Evolutionary conservation across 1,140 invertebrate species (phyloP).

Genomic region (Bombus ignitus): DNA sequence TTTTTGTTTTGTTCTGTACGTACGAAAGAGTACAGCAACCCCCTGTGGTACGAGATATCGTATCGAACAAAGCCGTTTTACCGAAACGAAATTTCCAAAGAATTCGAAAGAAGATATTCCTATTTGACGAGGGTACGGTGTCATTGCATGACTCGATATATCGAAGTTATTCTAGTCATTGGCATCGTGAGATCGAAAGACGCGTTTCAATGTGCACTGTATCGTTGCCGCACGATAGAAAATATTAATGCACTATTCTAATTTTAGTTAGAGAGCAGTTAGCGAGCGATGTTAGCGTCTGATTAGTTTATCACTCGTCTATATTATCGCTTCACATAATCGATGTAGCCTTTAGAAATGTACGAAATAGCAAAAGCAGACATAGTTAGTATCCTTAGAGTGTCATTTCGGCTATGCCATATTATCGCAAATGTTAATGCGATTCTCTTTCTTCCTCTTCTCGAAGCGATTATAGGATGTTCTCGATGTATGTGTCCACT

Average conservation of each 20-base stretch:
- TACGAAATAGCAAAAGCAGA: slow-evolving; percentile 15
- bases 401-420: slow-evolving; percentile 8
- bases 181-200: background rate
- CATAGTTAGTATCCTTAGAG: background rate
- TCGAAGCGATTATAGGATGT: slow-evolving; percentile 30
- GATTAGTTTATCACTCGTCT: slow-evolving; percentile 61
- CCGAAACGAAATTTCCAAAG: background rate
- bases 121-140: background rate
- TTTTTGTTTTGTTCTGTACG: background rate
- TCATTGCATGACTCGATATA: background rate
- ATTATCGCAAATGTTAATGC: slow-evolving; percentile 38
- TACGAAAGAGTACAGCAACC: background rate
- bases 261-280: slow-evolving; percentile 56
- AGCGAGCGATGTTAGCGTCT: slow-evolving; percentile 59
- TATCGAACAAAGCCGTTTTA: background rate
- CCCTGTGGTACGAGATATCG: background rate
- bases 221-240: slow-evolving; percentile 23
- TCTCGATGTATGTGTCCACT: slow-evolving; percentile 17
- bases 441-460: slow-evolving; percentile 62
- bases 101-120: background rate
- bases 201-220: background rate
- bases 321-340: slow-evolving; percentile 46
- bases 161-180: background rate
- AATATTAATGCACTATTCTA: background rate
- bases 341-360: slow-evolving; percentile 27